Evolutionary conservation across 37 sponge, comb jelly and placozoan species (phyloP), one percentile per base, ranked within the genome.

Genomic region (Lycopodina hypogea): DNA sequence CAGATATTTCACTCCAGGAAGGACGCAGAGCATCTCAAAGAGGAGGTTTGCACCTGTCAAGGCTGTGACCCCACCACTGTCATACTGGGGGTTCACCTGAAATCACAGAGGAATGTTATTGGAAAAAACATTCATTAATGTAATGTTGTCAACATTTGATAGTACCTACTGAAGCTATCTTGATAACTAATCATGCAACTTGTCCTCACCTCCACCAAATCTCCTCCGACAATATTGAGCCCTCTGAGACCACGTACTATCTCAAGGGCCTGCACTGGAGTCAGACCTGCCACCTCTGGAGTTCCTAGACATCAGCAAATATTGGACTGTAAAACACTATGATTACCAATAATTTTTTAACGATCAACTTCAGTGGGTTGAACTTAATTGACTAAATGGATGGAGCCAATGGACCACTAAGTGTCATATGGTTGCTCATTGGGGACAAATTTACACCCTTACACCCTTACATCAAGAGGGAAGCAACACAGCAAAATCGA

Each of bases 281-380:
- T 81, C 19, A 92, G 78, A 61, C 93, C 93, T 32, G 72, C 93
- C 3, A 92, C 72, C 70, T 92, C 93, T 35, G 89, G 93, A 51
- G 89, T 88, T 3, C 93, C 90, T 89, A 45, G 4, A 30, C 0
- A 60, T 17, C 32, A 2, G 23, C 42, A 73, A 3, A 8, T 33
- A 68, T 37, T 4, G 34, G 38, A 19, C 55, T 19, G 17, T 19
- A 53, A 19, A 53, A 12, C 55, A 19, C 17, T 19, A 53, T 53
- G 55, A 12, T 53, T 53, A 53, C 17, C 17, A 53, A 19, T 53
- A 17, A 53, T 53, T 53, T 53, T 53, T 53, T 53, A 19, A 12
- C 17, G 55, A 53, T 9, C 24, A 62, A n/a, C 8, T 28, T 24
- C 22, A 62, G 22, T 62, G 22, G 26, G n/a, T n/a, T 12, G 15